These are phyloP conservation scores for Myotis myotis DNA, from an alignment of 2,797 vertebrate genomes.

Conservation along the genomic window DNA sequence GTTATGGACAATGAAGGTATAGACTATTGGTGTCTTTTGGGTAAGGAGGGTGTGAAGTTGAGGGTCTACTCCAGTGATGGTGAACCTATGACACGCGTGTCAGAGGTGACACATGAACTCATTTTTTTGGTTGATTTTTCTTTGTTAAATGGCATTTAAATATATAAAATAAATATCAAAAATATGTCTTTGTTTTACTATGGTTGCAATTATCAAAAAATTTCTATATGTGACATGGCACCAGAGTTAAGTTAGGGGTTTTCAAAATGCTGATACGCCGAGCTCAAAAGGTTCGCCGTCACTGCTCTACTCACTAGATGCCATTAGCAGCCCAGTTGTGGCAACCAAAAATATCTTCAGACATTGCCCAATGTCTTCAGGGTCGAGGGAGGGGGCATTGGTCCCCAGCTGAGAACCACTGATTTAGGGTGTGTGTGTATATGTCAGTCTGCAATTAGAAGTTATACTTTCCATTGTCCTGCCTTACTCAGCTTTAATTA, in stretches of 20 bases:
- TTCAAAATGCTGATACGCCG: no score
- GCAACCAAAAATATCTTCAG: constrained; percentile 19
- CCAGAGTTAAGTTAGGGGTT: no score
- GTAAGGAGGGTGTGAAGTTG: background rate
- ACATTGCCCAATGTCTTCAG: background rate
- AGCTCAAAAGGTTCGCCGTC: no score
- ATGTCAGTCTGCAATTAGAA: constrained; percentile 8
- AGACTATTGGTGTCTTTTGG: background rate
- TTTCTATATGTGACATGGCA: no score
- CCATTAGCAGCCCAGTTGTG: background rate
- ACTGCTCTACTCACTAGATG: background rate
- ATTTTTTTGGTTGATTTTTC: no score
- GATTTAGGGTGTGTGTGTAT: background rate
- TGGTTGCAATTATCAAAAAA: no score
- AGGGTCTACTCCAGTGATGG: background rate
- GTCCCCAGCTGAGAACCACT: background rate
- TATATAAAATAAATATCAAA: no score
- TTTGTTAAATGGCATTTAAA: no score
- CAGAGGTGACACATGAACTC: no score
- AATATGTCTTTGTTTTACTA: no score
- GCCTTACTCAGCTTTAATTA: background rate
- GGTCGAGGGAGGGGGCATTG: background rate
- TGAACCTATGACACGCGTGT: no score
- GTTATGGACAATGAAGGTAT: background rate
- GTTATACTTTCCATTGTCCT: background rate